Evolutionary conservation across 37 sponge, comb jelly and placozoan genomes (phyloP), one percentile per base, ranked within the genome.

Genomic region (Chondrosia reniformis): DNA sequence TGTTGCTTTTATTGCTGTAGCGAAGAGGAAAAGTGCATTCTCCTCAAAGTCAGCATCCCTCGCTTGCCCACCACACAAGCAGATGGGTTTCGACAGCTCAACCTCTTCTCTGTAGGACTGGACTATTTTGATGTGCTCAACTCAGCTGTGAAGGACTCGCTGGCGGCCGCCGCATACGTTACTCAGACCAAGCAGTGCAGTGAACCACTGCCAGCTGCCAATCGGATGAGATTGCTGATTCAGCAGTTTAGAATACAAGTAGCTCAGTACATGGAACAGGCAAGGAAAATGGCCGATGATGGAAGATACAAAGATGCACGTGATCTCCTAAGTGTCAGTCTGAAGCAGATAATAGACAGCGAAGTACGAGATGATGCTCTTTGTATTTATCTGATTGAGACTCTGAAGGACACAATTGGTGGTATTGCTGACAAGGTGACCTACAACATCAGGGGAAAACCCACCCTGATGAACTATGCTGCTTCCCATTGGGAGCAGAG

Each of bases 1-100:
- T n/a, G n/a, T n/a, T n/a, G n/a, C n/a, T n/a, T n/a, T n/a, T n/a
- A n/a, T n/a, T n/a, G n/a, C 7, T 76, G 43, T 55, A 89, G 90
- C 73, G 94, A 93, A 45, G 94, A 93, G 67, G 94, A 93, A 76
- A 86, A 84, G 59, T 85, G 89, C 58, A 81, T 93, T 31, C 77
- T 91, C n/a, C 44, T 77, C n/a, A 84, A 76, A 43, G 75, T 84
- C 32, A 36, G 62, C 12, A 79, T 77, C 6, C 89, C 89, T 33
- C 32, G 81, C 0, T 33, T 74, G 15, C 73, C 75, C 33, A 27
- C 78, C 38, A 10, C 75, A 45, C 31, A 17, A 1, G 31, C 13
- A n/a, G 46, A 64, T 33, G 28, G 36, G 13, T 45, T 58, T 8
- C 57, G 43, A 0, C 65, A 83, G 42, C 55, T 63, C 2, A 65